phyloP scores from a whole-genome alignment of 2,888 invertebrate species.

The Xanthostigma xanthostigma region DNA sequence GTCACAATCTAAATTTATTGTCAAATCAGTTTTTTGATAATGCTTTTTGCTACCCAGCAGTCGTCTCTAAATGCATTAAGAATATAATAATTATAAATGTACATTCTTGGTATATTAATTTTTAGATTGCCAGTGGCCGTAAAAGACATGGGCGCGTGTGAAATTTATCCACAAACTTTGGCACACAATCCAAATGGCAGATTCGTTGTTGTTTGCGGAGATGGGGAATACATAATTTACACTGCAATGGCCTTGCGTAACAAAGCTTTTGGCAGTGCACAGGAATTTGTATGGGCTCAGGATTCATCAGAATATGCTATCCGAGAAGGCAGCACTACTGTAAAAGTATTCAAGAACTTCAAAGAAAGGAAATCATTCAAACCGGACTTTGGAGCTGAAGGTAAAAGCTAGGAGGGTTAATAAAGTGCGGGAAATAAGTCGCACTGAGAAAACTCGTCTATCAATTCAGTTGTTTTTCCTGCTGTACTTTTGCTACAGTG shows the following conservation, averaged over 20 bases:
- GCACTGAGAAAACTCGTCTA: too few relatives aligned
- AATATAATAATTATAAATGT: neutral
- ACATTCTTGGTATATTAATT: neutral
- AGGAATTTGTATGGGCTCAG: slow-evolving; percentile 97
- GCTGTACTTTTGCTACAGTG: too few relatives aligned
- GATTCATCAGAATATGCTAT: slow-evolving; percentile 90
- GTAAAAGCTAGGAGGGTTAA: slow-evolving; percentile 26
- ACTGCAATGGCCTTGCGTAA: slow-evolving; percentile 98
- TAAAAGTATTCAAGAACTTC: slow-evolving; percentile 95
- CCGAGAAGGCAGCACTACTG: slow-evolving; percentile 75
- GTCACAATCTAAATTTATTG: too few relatives aligned
- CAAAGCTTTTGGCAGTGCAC: slow-evolving; percentile 95
- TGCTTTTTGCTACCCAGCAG: too few relatives aligned
- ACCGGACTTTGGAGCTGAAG: slow-evolving; percentile 93
- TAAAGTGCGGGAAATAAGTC: neutral
- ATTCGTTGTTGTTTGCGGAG: slow-evolving; percentile 92
- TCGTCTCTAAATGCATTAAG: neutral
- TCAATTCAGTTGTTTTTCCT: too few relatives aligned
- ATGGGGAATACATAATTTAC: slow-evolving; percentile 99
- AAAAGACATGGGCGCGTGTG: slow-evolving; percentile 98
- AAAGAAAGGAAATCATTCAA: slow-evolving; percentile 93
- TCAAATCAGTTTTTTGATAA: too few relatives aligned
- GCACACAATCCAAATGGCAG: slow-evolving; percentile 96
- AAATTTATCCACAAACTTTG: slow-evolving; percentile 97
- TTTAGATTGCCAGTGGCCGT: slow-evolving; percentile 67